Conservation (phyloP, 2,113 vertebrate genomes). For the Dipodomys stephensi region DNA sequence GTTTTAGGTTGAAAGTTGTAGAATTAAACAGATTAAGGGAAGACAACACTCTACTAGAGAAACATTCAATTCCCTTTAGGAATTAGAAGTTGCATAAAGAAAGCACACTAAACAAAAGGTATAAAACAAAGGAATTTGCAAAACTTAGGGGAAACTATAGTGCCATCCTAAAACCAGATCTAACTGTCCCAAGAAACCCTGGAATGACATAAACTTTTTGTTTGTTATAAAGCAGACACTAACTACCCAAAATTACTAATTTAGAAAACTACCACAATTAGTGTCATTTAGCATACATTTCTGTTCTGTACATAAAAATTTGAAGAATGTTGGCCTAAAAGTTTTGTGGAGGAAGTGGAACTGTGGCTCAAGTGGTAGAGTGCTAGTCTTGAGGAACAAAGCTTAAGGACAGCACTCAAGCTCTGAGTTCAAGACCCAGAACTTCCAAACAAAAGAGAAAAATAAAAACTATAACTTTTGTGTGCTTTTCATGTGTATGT, state of each 20-base stretch:
- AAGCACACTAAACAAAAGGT: conserved; percentile 62
- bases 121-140: conserved; percentile 52
- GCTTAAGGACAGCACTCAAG: too few species aligned
- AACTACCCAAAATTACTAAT: background rate
- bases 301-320: background rate
- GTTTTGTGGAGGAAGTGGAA: background rate
- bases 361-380: too few species aligned
- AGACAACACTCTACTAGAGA: background rate
- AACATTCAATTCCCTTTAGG: conserved; percentile 81
- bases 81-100: conserved; percentile 76
- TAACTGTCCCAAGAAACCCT: conserved; percentile 58
- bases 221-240: conserved; percentile 32
- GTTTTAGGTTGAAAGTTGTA: too few species aligned
- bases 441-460: too few species aligned
- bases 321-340: conserved; percentile 55
- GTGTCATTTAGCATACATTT: conserved; percentile 28
- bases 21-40: too few species aligned
- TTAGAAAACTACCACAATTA: conserved; percentile 30
- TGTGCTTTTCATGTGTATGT: too few species aligned
- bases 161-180: conserved; percentile 44
- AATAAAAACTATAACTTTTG: too few species aligned
- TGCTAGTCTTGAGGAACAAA: too few species aligned
- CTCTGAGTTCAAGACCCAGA: too few species aligned
- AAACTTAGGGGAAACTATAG: conserved; percentile 50
- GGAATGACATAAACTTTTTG: conserved; percentile 33